These are phyloP conservation scores for Harpegnathos saltator DNA, from an alignment of 1,140 invertebrate species.

Conservation along the genomic window DNA sequence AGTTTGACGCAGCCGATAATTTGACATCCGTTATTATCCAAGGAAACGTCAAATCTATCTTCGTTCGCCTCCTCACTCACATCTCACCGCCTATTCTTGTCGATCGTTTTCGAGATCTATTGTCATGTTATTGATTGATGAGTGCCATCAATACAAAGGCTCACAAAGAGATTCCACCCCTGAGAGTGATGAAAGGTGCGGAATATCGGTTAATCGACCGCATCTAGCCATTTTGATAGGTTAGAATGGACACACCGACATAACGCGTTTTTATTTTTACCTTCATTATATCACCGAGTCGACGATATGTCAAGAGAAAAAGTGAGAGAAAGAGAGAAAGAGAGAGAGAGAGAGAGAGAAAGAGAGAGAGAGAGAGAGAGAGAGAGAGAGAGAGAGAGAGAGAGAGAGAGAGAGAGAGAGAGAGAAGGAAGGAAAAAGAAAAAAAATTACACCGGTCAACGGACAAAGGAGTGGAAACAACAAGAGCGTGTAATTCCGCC, in stretches of 20 bases:
- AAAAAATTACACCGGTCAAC: too few relatives aligned
- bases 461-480: background rate
- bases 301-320: conserved; percentile 19
- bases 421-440: too few relatives aligned
- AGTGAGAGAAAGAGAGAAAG: too few relatives aligned
- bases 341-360: too few relatives aligned
- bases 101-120: conserved; percentile 44
- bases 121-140: conserved; percentile 50
- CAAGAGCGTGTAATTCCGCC: background rate
- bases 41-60: conserved; percentile 47
- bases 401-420: too few relatives aligned
- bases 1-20: conserved; percentile 32
- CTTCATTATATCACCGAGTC: conserved; percentile 42
- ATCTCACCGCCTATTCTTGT: background rate
- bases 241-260: conserved; percentile 23
- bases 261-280: conserved; percentile 34
- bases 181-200: conserved; percentile 21
- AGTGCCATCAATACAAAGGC: conserved; percentile 33
- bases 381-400: too few relatives aligned
- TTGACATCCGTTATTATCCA: conserved; percentile 43
- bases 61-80: background rate
- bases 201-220: conserved; percentile 55
- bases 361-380: too few relatives aligned
- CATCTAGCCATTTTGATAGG: conserved; percentile 45
- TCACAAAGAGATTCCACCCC: conserved; percentile 10